Base-by-base conservation (phyloP, 2,888 invertebrate species). In the Ectropis crepuscularia region DNA sequence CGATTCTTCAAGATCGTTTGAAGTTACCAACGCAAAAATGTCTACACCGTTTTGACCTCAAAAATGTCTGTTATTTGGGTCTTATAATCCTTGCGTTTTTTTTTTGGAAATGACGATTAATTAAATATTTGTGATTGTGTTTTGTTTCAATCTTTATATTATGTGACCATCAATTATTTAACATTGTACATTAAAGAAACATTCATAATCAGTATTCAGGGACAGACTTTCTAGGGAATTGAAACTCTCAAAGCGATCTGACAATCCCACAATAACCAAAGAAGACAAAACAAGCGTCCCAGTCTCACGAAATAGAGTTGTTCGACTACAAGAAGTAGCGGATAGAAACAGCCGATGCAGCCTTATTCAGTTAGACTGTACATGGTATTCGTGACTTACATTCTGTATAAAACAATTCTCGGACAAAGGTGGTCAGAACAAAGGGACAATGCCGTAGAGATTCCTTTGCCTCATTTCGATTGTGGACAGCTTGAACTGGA, bases 311-410 rank as follows among this genome's bases (percentile, higher is more conserved):
- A 80, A 90, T 88, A 86, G 83, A 90, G 86, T 80, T 86, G 86
- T 87, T 75, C 75, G 78, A 73, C 74, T 77, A 79, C 75, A 77
- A 74, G 72, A 75, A 74, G 83, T 86, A 85, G 82, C 79, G 77
- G 81, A 77, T 71, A 81, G 79, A 79, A 78, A 76, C 76, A 77
- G 80, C 80, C 76, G 78, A 70, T 60, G 61, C 58, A 70, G 82
- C 83, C 87, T 85, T 87, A 90, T 90, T 88, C 88, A 88, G 87
- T 86, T 86, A 86, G 86, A 85, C 82, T 75, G 83, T 88, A 92
- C 90, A 92, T 78, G 86, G 82, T 82, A 88, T 90, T 92, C 92
- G 92, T 92, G 92, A 92, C 92, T 92, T 89, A 92, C 89, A 91
- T 91, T 89, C 88, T 77, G 88, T 89, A 89, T 89, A 89, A 90